Conservation (phyloP, 2,797 vertebrate species). For the Enteromius treurensis region DNA sequence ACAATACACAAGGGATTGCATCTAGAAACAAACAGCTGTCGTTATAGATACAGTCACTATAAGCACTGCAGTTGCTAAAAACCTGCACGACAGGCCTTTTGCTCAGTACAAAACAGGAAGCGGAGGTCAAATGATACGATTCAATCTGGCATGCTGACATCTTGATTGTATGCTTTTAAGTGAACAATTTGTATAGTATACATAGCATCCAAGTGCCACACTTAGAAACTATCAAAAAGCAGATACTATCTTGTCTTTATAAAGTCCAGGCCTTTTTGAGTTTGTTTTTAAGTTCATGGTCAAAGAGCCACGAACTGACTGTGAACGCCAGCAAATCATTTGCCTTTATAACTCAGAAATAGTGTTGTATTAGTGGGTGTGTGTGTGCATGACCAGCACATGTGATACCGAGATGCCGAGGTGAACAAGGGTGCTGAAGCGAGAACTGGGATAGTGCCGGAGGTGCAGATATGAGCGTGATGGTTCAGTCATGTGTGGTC, state of each 20-base stretch:
- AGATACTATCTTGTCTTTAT: neutral
- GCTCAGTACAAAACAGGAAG: neutral
- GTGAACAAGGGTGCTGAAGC: conserved; percentile 18
- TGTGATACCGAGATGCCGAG: neutral
- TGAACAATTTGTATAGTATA: neutral
- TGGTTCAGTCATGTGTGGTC: neutral
- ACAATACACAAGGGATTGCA: conserved; percentile 49
- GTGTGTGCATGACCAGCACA: neutral
- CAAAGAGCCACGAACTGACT: neutral
- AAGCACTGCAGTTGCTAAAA: neutral
- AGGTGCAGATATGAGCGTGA: neutral
- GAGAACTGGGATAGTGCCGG: neutral
- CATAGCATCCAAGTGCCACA: neutral
- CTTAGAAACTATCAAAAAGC: neutral
- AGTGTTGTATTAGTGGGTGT: neutral
- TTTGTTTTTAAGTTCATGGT: conserved; percentile 13
- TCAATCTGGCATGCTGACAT: conserved; percentile 12
- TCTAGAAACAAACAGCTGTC: conserved; percentile 59
- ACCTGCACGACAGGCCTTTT: neutral
- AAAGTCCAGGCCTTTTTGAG: neutral
- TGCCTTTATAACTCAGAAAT: conserved; percentile 25
- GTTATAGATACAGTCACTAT: conserved; percentile 59
- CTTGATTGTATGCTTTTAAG: conserved; percentile 6
- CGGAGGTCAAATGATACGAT: neutral
- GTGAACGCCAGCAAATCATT: conserved; percentile 35